phyloP scores from a whole-genome alignment of 2,888 invertebrate species.

The Hylaea fasciaria region DNA sequence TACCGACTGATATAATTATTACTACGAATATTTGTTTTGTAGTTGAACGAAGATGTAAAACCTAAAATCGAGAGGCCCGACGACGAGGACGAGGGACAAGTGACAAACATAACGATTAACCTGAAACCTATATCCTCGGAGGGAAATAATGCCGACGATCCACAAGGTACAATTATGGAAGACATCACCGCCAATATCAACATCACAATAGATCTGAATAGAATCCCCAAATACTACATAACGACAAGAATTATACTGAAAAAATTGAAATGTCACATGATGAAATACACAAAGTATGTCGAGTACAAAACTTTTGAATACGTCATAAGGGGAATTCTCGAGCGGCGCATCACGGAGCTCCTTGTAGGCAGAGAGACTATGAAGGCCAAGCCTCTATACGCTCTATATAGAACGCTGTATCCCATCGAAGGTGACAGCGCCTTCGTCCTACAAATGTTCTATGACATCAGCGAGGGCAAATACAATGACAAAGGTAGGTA shows the following conservation, averaged over 20 bases:
- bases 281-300: neutral
- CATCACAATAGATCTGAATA: neutral
- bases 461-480: neutral
- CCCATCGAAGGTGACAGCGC: neutral
- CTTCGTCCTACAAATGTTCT: neutral
- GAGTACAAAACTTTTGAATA: neutral
- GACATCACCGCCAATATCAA: neutral
- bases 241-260: neutral
- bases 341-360: neutral
- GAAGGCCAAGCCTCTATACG: neutral
- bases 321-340: neutral
- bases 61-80: neutral
- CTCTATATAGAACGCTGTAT: neutral
- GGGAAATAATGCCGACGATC: too few relatives aligned
- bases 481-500: constrained; percentile 1
- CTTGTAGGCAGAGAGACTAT: neutral
- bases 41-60: constrained; percentile 1
- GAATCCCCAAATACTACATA: neutral
- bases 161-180: neutral
- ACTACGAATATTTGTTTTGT: neutral
- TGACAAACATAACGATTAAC: neutral
- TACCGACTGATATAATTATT: too few relatives aligned
- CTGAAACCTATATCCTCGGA: neutral
- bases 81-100: neutral
- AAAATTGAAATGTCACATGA: neutral